phyloP scores from a whole-genome alignment of 2,113 vertebrate genomes.

The Lipophrys pholis region DNA sequence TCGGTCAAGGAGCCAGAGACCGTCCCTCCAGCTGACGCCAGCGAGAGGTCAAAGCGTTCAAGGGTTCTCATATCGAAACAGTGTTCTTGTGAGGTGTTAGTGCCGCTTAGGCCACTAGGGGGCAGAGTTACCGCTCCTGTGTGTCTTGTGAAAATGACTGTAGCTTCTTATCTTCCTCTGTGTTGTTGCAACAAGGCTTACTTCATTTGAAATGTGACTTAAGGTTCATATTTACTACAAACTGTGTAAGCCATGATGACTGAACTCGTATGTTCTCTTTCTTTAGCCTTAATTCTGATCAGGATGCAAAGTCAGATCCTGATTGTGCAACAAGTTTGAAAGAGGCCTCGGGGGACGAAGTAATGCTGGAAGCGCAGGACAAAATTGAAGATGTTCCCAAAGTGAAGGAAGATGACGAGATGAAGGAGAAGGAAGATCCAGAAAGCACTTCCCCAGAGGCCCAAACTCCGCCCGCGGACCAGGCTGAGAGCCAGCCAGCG shows the following conservation, averaged over 20 bases:
- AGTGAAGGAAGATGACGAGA: background rate
- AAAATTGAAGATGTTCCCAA: slow-evolving; percentile 7
- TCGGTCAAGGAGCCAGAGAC: slow-evolving; percentile 27
- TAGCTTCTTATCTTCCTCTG: background rate
- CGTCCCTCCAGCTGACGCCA: slow-evolving; percentile 26
- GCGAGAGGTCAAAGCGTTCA: slow-evolving; percentile 68
- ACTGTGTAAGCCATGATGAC: background rate
- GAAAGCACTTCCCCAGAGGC: background rate
- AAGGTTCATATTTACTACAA: background rate
- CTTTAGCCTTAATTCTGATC: slow-evolving; percentile 40
- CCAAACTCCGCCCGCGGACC: background rate
- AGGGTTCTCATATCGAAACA: slow-evolving; percentile 37
- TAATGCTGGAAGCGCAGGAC: slow-evolving; percentile 2
- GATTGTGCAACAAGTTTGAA: background rate
- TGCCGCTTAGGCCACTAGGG: slow-evolving; percentile 58
- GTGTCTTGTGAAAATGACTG: background rate
- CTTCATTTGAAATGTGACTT: background rate
- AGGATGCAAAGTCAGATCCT: slow-evolving; percentile 38
- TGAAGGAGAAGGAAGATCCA: slow-evolving; percentile 1
- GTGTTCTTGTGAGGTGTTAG: background rate
- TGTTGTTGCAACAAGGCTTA: background rate
- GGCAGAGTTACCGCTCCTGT: slow-evolving; percentile 30
- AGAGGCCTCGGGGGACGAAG: slow-evolving; percentile 29
- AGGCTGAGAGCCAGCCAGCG: slow-evolving; percentile 29
- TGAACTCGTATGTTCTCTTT: background rate